Evolutionary conservation across 2,888 invertebrate species (phyloP).

Genomic region (Onchidella celtica): DNA sequence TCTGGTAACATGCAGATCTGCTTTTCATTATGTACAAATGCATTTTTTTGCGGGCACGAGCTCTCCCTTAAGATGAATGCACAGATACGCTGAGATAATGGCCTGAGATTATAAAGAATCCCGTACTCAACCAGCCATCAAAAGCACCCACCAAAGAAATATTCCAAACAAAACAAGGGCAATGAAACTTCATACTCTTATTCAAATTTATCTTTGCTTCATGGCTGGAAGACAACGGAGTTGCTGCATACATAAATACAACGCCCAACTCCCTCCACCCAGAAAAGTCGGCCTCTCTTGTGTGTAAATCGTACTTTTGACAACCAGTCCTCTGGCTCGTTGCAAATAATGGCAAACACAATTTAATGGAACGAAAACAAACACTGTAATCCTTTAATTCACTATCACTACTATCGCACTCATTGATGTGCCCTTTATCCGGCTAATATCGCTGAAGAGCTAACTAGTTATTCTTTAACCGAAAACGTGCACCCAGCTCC

Average conservation of each 20-base stretch:
- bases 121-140: too few species aligned
- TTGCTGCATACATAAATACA: neutral
- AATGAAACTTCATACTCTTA: too few species aligned
- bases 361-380: conserved; percentile 44
- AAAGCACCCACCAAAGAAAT: too few species aligned
- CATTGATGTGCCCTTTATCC: conserved; percentile 36
- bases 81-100: too few species aligned
- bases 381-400: conserved; percentile 28
- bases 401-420: conserved; percentile 24
- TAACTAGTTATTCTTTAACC: conserved; percentile 16
- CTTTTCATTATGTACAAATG: too few species aligned
- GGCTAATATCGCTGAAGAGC: conserved; percentile 18
- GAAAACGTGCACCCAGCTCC: conserved; percentile 25
- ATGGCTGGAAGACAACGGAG: neutral
- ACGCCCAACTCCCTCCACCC: neutral
- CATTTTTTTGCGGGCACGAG: too few species aligned
- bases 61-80: too few species aligned
- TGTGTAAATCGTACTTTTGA: neutral
- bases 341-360: conserved; percentile 39
- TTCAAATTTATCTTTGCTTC: too few species aligned
- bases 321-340: conserved; percentile 15
- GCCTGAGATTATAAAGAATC: too few species aligned
- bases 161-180: too few species aligned
- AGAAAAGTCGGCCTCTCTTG: too few species aligned
- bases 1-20: too few species aligned